Base-by-base conservation (phyloP, 2,888 invertebrate genomes). In the Panzeria rudis region DNA sequence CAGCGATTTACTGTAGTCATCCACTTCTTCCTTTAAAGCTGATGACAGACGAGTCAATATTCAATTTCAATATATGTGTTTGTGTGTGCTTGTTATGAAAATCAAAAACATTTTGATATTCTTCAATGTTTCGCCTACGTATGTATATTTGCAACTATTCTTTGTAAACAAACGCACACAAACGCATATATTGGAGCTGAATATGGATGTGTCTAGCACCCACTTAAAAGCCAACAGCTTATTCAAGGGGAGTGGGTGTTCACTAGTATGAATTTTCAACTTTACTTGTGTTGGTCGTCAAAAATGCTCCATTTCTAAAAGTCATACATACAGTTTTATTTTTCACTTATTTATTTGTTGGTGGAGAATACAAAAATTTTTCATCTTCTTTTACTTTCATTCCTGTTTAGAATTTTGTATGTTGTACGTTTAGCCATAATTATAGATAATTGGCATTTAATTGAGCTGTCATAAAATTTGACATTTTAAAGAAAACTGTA, bases 381-480 rank as follows among this genome's bases (percentile, higher is more conserved):
- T 44, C 23, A 44, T 56, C 47, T 69, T 29, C n/a, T n/a, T n/a
- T 25, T 38, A 23, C 38, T 47, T 68, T 50, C 59, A 68, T 50
- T 25, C 11, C 38, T 64, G 83, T 86, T 79, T 62, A 50, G 8
- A 66, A 66, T 72, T 64, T 54, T 17, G 29, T 76, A 54, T 77
- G 9, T 75, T 25, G 32, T 38, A 47, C 52, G 50, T 86, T 83
- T 75, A 79, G 71, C 61, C 83, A 79, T 83, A 87, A 86, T 87
- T 84, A 80, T 66, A 82, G 87, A 87, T 87, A 87, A 87, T 87
- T 86, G 87, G 80, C 81, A 87, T 87, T 87, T 87, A 87, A 87
- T 87, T 87, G 87, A 86, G 82, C 86, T 87, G 87, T 87, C 87
- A 87, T 79, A 86, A 84, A 86, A 72, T 83, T 72, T 82, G 76